phyloP scores from a whole-genome alignment of 2,113 vertebrate species.

The Amia ocellicauda region DNA sequence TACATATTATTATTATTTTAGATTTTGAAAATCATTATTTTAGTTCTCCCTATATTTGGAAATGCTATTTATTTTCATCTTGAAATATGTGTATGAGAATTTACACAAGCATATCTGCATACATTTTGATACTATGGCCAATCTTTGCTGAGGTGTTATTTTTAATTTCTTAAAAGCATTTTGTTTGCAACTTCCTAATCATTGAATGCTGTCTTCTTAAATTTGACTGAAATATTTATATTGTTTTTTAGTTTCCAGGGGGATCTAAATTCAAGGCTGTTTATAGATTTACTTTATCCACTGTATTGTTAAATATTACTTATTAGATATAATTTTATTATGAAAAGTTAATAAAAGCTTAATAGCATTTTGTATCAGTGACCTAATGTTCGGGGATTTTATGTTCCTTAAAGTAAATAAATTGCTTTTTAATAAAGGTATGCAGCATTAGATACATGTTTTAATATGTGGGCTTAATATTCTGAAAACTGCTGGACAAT shows the following conservation, averaged over 20 bases:
- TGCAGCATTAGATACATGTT: neutral
- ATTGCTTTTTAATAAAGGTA: neutral
- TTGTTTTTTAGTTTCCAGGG: neutral
- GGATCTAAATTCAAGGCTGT: neutral
- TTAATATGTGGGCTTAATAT: neutral
- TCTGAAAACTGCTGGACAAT: neutral
- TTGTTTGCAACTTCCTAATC: too few relatives aligned
- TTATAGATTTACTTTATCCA: neutral
- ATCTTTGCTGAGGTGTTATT: too few relatives aligned
- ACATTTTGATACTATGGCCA: too few relatives aligned
- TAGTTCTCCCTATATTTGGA: too few relatives aligned
- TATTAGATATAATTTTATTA: neutral
- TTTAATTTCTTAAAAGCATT: too few relatives aligned
- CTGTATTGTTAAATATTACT: neutral
- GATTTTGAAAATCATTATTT: too few relatives aligned
- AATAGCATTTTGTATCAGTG: neutral
- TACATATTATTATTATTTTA: too few relatives aligned
- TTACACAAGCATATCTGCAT: too few relatives aligned
- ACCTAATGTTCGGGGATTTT: neutral
- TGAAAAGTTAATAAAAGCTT: neutral
- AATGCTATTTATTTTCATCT: too few relatives aligned
- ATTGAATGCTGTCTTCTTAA: too few relatives aligned
- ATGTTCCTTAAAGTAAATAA: neutral
- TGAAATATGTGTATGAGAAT: too few relatives aligned
- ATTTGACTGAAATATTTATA: too few relatives aligned